phyloP scores from a whole-genome alignment of 2,888 invertebrate genomes.

The Nezara viridula region DNA sequence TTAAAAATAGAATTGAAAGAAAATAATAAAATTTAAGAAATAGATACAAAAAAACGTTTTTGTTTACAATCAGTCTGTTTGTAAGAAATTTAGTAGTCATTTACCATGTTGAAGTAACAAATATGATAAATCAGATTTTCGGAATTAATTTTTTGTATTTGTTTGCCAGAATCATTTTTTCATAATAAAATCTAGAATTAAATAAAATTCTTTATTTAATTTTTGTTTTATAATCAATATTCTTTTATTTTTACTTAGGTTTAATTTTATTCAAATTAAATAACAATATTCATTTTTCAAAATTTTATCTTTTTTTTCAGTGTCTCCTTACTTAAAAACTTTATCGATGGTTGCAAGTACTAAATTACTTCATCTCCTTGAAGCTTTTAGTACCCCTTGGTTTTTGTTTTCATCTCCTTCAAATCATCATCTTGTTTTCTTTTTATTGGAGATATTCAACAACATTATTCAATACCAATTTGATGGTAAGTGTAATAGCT shows the following conservation, averaged over 20 bases:
- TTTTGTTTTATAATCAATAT: conserved; percentile 10
- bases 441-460: conserved; percentile 98
- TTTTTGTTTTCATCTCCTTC: conserved; percentile 96
- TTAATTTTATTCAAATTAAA: background rate
- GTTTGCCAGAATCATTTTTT: too few relatives aligned
- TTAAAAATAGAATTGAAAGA: too few relatives aligned
- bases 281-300: conserved; percentile 50
- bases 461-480: conserved; percentile 99
- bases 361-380: conserved; percentile 94
- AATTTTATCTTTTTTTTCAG: conserved; percentile 70
- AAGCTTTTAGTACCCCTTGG: conserved; percentile 99
- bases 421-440: conserved; percentile 98
- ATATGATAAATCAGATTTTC: too few relatives aligned
- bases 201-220: background rate
- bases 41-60: too few relatives aligned
- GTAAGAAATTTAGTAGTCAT: too few relatives aligned
- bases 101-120: too few relatives aligned
- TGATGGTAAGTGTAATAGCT: conserved; percentile 78
- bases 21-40: too few relatives aligned
- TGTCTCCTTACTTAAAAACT: conserved; percentile 98
- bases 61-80: too few relatives aligned
- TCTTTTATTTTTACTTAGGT: background rate
- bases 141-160: too few relatives aligned
- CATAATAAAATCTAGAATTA: too few relatives aligned
- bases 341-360: conserved; percentile 99